Conservation (phyloP, 2,888 invertebrate genomes). For the Lordiphosa fenestrarum region DNA sequence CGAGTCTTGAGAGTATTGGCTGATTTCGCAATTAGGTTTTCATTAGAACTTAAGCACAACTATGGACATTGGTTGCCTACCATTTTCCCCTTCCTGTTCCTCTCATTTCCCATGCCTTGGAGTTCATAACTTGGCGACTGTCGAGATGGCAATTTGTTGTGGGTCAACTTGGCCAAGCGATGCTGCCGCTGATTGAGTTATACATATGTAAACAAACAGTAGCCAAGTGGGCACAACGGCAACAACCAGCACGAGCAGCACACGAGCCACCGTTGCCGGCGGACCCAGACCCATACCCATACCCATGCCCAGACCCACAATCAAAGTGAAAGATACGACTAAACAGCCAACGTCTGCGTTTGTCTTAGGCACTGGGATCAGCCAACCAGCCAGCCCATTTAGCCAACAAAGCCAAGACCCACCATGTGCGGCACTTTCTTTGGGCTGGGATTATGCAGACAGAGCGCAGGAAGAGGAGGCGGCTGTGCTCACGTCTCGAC, state of each 20-base stretch:
- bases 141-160: slow-evolving; percentile 40
- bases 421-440: slow-evolving; percentile 69
- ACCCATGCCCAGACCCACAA: slow-evolving; percentile 51
- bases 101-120: slow-evolving; percentile 5
- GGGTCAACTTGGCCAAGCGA: slow-evolving; percentile 60
- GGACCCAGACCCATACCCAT: slow-evolving; percentile 27
- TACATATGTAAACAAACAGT: slow-evolving; percentile 73
- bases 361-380: slow-evolving; percentile 67
- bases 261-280: slow-evolving; percentile 51
- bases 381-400: slow-evolving; percentile 39
- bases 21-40: slow-evolving; percentile 77
- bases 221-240: slow-evolving; percentile 63
- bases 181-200: slow-evolving; percentile 66
- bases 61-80: slow-evolving; percentile 49
- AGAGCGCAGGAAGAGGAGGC: slow-evolving; percentile 32
- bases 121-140: slow-evolving; percentile 23
- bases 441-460: slow-evolving; percentile 64
- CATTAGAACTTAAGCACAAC: slow-evolving; percentile 71
- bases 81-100: slow-evolving; percentile 6
- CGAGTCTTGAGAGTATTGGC: slow-evolving; percentile 75
- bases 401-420: slow-evolving; percentile 39
- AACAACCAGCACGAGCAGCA: slow-evolving; percentile 54
- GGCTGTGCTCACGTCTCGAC: slow-evolving; percentile 45
- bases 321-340: slow-evolving; percentile 76
- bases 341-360: slow-evolving; percentile 69